Evolutionary conservation across 2,888 invertebrate genomes (phyloP).

Genomic region (Caenorhabditis sinica): DNA sequence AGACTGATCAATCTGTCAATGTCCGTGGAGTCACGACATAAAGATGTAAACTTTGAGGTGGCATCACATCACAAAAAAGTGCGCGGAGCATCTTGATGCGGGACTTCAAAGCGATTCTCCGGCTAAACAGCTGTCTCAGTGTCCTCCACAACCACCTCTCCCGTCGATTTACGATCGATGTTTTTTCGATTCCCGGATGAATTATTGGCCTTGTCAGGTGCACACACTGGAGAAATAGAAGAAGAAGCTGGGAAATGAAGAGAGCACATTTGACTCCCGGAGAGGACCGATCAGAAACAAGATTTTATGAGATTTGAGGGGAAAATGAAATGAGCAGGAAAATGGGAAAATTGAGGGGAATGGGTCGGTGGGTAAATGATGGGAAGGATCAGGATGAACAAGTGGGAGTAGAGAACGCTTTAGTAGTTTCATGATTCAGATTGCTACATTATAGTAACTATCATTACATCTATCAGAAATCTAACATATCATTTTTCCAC

Average conservation of each 20-base stretch:
- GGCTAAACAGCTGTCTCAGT: slow-evolving; percentile 35
- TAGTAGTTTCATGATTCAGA: too few relatives aligned
- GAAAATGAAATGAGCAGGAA: slow-evolving; percentile 9
- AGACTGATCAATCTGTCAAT: slow-evolving; percentile 20
- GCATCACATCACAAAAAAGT: slow-evolving; percentile 52
- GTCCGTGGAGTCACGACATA: slow-evolving; percentile 28
- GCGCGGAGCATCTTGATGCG: slow-evolving; percentile 50
- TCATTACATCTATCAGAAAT: too few relatives aligned
- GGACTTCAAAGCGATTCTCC: slow-evolving; percentile 48
- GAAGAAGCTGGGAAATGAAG: background rate
- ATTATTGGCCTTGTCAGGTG: slow-evolving; percentile 61
- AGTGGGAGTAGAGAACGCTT: background rate
- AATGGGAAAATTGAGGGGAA: slow-evolving; percentile 9
- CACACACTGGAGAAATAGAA: slow-evolving; percentile 17
- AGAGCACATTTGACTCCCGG: slow-evolving; percentile 42
- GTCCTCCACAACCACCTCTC: slow-evolving; percentile 5
- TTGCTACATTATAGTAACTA: too few relatives aligned
- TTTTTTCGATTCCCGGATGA: slow-evolving; percentile 61
- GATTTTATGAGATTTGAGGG: slow-evolving; percentile 52
- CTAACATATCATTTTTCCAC: too few relatives aligned
- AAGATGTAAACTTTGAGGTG: slow-evolving; percentile 55
- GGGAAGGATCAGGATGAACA: background rate
- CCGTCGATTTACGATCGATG: slow-evolving; percentile 58
- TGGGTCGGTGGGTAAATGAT: slow-evolving; percentile 7
- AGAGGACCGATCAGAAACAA: slow-evolving; percentile 37